phyloP scores from a whole-genome alignment of 2,113 vertebrate genomes.

The Anthoscopus minutus region DNA sequence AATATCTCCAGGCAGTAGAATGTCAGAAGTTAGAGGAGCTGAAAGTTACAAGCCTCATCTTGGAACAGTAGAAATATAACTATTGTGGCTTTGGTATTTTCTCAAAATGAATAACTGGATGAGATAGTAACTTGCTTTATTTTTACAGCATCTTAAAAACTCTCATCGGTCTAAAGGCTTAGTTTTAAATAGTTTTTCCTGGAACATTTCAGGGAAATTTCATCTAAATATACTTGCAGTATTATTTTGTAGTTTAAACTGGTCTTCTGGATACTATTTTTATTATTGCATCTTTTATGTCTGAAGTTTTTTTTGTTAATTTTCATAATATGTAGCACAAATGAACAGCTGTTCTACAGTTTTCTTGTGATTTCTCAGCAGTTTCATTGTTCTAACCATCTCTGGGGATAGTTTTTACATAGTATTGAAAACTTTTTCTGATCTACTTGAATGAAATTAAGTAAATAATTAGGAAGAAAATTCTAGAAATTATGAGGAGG shows the following conservation, averaged over 20 bases:
- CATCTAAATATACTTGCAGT: not conserved
- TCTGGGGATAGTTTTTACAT: not conserved
- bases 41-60: not conserved
- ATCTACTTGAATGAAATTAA: not conserved
- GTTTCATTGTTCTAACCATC: not conserved
- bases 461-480: not conserved
- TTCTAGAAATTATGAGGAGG: not conserved
- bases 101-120: not conserved
- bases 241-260: not conserved
- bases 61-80: not conserved
- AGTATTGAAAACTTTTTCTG: not conserved
- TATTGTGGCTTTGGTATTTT: conserved; percentile 7
- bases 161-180: not conserved
- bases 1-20: not conserved
- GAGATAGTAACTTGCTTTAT: not conserved
- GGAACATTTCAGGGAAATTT: not conserved
- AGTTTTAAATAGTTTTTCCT: conserved; percentile 3
- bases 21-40: not conserved
- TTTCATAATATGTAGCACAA: not conserved
- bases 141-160: not conserved
- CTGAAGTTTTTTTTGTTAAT: not conserved
- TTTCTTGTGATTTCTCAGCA: not conserved
- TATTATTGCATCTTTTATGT: not conserved
- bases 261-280: not conserved
- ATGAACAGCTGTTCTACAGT: not conserved